Base-by-base conservation (phyloP, 2,888 invertebrate species). In the Malacosoma neustria region DNA sequence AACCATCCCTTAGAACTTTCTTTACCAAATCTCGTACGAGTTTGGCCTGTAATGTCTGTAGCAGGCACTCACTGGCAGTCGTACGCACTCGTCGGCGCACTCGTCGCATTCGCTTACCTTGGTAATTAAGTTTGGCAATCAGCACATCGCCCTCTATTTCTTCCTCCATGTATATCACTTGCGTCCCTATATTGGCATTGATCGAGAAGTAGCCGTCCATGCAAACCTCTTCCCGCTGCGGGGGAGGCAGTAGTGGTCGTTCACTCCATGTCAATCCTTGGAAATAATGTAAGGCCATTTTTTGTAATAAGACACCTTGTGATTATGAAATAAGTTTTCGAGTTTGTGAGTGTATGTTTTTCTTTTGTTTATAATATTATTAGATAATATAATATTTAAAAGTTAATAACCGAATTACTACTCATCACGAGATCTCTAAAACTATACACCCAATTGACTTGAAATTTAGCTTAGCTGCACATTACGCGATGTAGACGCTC, bases 151-250 rank as follows among this genome's bases (percentile, higher is more conserved):
- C 75, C 4, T 51, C 55, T 5, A 85, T 80, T 48, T 86, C 85
- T 48, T 87, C 87, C 0, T 87, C 74, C 67, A 87, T 76, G 39
- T 56, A 61, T 14, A 87, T 76, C 44, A 70, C 40, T 52, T 85
- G 94, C 41, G 88, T 90, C 58, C 90, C 92, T 11, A 82, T 90
- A 5, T 84, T 89, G 14, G 84, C 89, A 33, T 87, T 90, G 13
- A 80, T 86, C 0, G 89, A 22, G 3, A 45, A 15, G 46, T 64
- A 81, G 1, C 36, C 41, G 37, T 72, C 74, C 72, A 82, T 71
- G 41, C 84, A 84, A 0, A 84, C 53, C 12, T 85, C 80, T 0
- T 66, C 59, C 0, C 77, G 53, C 1, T 63, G 61, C 1, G 64
- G 63, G 0, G 64, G 68, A 0, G 84, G 81, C 3, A 75, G 36